Evolutionary conservation across 2,888 invertebrate species (phyloP).

Genomic region (Drosophila robusta): DNA sequence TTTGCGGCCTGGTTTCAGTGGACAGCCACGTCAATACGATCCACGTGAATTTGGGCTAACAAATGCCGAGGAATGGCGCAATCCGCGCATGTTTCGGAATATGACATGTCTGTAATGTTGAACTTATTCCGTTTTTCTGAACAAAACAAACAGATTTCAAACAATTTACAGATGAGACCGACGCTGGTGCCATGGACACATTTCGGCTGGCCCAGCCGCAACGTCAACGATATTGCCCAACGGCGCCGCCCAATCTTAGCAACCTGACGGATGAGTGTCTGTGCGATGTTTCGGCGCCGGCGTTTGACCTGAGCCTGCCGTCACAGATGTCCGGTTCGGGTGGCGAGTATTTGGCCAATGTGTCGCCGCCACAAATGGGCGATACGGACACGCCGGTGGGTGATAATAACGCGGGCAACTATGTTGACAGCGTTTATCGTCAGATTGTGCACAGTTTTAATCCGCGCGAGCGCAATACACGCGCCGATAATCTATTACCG

Average conservation of each 20-base stretch:
- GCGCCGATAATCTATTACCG: constrained; percentile 3
- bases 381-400: constrained; percentile 1
- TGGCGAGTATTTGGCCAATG: constrained; percentile 17
- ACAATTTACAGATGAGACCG: constrained; percentile 41
- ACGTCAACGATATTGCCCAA: constrained; percentile 5
- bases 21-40: constrained; percentile 44
- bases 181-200: constrained; percentile 25
- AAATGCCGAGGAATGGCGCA: constrained; percentile 54
- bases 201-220: constrained; percentile 21
- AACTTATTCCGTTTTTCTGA: neutral
- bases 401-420: constrained; percentile 1
- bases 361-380: constrained; percentile 7
- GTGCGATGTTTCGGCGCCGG: constrained; percentile 44
- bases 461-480: constrained; percentile 14
- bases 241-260: constrained; percentile 31
- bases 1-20: constrained; percentile 41
- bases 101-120: constrained; percentile 48
- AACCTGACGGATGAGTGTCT: constrained; percentile 45
- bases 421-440: constrained; percentile 32
- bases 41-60: constrained; percentile 48
- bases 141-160: neutral
- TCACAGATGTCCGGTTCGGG: constrained; percentile 4
- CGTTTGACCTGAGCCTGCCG: constrained; percentile 13
- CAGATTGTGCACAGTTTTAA: constrained; percentile 43
- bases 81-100: constrained; percentile 51